These are phyloP conservation scores for Synodontis membranacea DNA, from an alignment of 2,113 vertebrate genomes.

Conservation along the genomic window DNA sequence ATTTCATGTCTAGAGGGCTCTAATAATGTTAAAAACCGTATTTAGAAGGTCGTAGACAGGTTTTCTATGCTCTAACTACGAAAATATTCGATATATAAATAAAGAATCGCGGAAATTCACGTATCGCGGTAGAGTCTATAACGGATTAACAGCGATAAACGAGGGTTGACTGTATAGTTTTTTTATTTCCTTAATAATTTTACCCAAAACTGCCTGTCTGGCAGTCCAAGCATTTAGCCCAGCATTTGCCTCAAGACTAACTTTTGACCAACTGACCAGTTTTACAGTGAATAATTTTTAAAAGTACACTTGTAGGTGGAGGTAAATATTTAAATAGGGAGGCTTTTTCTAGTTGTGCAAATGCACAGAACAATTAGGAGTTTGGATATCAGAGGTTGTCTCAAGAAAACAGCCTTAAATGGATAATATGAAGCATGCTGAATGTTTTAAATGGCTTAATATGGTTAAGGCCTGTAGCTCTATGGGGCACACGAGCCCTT, in stretches of 20 bases:
- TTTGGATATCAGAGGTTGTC: not conserved
- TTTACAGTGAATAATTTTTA: not conserved
- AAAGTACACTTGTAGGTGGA: not conserved
- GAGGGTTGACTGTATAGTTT: no score
- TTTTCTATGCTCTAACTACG: no score
- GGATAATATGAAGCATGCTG: constrained; percentile 18
- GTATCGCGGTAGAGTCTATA: no score
- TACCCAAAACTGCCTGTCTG: not conserved
- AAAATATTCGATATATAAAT: no score
- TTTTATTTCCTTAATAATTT: not conserved
- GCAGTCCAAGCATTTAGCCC: not conserved
- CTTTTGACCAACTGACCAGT: not conserved
- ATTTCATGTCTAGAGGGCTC: no score
- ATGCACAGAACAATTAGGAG: not conserved
- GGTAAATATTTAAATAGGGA: not conserved
- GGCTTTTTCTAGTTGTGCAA: not conserved
- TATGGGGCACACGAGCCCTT: constrained; percentile 14
- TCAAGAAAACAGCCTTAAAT: constrained; percentile 8
- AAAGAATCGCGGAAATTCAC: no score
- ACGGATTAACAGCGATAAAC: no score
- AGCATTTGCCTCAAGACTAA: not conserved
- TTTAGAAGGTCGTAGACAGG: no score
- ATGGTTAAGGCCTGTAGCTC: constrained; percentile 5
- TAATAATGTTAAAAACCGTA: no score
- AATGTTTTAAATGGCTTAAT: constrained; percentile 21